Evolutionary conservation across 2,888 invertebrate species (phyloP).

Genomic region (Trissoscelio sp.): DNA sequence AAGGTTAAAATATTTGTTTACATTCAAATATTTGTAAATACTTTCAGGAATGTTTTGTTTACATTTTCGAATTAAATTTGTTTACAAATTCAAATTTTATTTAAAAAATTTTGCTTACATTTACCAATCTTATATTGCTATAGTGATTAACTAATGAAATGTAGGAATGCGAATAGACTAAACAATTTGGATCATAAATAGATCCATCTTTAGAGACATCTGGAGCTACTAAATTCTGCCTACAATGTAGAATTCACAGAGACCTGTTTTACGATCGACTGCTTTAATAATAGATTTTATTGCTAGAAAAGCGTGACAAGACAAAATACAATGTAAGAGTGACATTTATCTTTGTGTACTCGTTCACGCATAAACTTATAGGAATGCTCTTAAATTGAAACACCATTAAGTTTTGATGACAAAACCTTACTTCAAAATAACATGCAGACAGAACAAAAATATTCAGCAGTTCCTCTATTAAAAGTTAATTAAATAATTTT

Average conservation of each 20-base stretch:
- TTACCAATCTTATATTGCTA: no score
- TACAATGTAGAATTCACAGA: neutral
- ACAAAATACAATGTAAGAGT: neutral
- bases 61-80: no score
- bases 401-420: no score
- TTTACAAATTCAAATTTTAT: no score
- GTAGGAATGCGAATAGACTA: neutral
- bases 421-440: no score
- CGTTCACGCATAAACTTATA: neutral
- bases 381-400: neutral
- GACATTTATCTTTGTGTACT: neutral
- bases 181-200: slow-evolving; percentile 10
- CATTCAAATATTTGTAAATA: no score
- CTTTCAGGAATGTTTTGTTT: no score
- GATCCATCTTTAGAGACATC: slow-evolving; percentile 24
- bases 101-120: no score
- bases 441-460: no score
- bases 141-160: neutral
- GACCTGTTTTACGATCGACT: slow-evolving; percentile 22
- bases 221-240: slow-evolving; percentile 6
- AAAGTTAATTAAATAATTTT: no score
- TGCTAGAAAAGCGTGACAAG: neutral
- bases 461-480: no score
- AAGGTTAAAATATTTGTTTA: no score
- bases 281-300: slow-evolving; percentile 27